Conservation (phyloP, 2,797 vertebrate genomes). For the Bucorvus abyssinicus region DNA sequence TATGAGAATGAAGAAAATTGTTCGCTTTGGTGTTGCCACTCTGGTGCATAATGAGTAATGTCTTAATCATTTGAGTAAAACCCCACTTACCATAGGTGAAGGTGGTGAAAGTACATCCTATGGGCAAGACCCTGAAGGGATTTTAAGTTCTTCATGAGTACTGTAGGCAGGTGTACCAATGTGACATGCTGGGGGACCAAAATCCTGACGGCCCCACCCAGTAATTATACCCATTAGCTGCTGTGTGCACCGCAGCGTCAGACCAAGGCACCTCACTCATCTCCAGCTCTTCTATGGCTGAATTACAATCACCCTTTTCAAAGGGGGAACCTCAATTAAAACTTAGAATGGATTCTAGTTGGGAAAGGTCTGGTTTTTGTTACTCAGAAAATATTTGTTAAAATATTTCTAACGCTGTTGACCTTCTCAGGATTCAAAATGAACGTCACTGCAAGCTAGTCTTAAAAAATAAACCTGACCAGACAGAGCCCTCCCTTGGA, state of each 20-base stretch:
- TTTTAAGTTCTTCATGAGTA: not conserved
- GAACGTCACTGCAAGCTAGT: not conserved
- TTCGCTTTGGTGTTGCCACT: not conserved
- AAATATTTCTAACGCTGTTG: not conserved
- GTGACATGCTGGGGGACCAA: not conserved
- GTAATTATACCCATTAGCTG: not conserved
- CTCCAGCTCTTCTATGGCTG: not conserved
- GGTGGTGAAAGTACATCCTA: not conserved
- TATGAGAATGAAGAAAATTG: not conserved
- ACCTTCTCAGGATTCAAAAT: not conserved
- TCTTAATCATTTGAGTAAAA: not conserved
- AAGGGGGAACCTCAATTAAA: not conserved
- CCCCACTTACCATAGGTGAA: not conserved
- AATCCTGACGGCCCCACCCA: not conserved
- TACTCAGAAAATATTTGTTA: not conserved
- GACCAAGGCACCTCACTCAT: not conserved
- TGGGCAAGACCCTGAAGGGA: not conserved
- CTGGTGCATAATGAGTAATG: not conserved
- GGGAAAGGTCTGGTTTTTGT: not conserved
- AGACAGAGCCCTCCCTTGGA: not conserved
- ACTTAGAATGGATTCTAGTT: not conserved
- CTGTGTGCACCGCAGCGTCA: not conserved
- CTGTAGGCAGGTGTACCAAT: not conserved
- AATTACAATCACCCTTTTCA: not conserved
- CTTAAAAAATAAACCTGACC: slow-evolving; percentile 15